phyloP scores from a whole-genome alignment of 2,797 vertebrate species.

The Periophthalmus magnuspinnatus region DNA sequence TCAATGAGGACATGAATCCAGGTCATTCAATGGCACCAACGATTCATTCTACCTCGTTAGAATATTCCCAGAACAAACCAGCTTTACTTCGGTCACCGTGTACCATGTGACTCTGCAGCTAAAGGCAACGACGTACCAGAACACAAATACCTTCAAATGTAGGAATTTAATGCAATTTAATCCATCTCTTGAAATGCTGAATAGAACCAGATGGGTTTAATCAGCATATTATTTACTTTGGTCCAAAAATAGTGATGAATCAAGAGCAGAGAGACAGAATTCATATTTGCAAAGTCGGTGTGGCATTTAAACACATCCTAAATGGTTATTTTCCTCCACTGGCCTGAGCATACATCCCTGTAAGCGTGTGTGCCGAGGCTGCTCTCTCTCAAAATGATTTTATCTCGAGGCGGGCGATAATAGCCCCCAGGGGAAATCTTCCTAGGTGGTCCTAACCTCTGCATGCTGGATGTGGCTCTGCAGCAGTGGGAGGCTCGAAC shows the following conservation, averaged over 20 bases:
- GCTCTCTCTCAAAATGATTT: conserved; percentile 70
- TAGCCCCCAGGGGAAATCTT: conserved; percentile 71
- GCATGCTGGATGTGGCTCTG: conserved; percentile 56
- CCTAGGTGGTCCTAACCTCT: conserved; percentile 73
- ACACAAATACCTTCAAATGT: neutral
- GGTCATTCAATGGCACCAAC: too few species aligned
- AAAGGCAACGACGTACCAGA: neutral
- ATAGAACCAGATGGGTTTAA: conserved; percentile 7
- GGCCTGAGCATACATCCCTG: conserved; percentile 30
- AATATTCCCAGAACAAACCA: conserved; percentile 57
- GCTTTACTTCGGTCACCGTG: too few species aligned
- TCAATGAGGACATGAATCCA: too few species aligned
- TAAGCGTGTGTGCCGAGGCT: conserved; percentile 52
- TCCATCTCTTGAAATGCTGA: neutral
- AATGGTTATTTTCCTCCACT: conserved; percentile 32
- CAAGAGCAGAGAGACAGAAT: conserved; percentile 20
- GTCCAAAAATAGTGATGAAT: conserved; percentile 38
- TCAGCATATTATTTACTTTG: conserved; percentile 1
- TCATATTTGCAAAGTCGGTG: conserved; percentile 18
- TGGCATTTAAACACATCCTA: conserved; percentile 24
- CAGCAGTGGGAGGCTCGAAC: conserved; percentile 64
- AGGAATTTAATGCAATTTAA: conserved; percentile 4
- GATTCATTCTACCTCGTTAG: neutral
- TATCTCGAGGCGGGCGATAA: conserved; percentile 62
- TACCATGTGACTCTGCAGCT: conserved; percentile 39